Percentiles rank a stretch among this genome's conserved stretches.
Evolutionary conservation across 2,113 vertebrate species (phyloP).

Genomic region (Oryzias melastigma): DNA sequence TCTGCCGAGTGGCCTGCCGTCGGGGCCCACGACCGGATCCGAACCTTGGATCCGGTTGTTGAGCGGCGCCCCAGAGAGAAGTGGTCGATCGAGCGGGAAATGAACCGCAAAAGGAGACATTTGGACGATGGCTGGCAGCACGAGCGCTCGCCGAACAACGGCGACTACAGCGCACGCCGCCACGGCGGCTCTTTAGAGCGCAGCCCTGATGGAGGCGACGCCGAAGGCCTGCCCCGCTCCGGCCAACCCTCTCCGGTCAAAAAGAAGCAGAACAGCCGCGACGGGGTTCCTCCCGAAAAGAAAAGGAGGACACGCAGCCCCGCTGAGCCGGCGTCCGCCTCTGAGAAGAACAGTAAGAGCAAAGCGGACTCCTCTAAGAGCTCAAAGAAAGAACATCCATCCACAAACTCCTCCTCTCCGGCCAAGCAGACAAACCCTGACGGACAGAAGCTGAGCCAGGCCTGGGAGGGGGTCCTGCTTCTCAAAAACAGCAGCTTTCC

Average conservation of each 20-base stretch:
- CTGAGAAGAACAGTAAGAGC: slow-evolving; percentile 73
- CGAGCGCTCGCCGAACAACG: slow-evolving; percentile 88
- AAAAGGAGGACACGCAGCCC: slow-evolving; percentile 63
- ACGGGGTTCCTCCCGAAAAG: slow-evolving; percentile 81
- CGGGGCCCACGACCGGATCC: slow-evolving; percentile 82
- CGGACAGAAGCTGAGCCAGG: slow-evolving; percentile 82
- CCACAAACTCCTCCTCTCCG: slow-evolving; percentile 52
- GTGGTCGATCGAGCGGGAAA: slow-evolving; percentile 90
- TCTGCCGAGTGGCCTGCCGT: slow-evolving; percentile 86
- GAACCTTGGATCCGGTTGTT: slow-evolving; percentile 85
- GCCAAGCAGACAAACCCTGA: slow-evolving; percentile 64
- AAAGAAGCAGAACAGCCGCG: slow-evolving; percentile 82
- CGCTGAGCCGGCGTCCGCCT: neutral
- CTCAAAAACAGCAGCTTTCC: slow-evolving; percentile 98
- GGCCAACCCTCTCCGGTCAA: slow-evolving; percentile 82
- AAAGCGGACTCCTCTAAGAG: slow-evolving; percentile 84
- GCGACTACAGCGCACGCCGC: slow-evolving; percentile 82
- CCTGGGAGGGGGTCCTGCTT: slow-evolving; percentile 95
- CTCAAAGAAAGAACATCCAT: slow-evolving; percentile 75
- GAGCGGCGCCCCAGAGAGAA: slow-evolving; percentile 83
- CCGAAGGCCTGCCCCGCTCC: slow-evolving; percentile 81
- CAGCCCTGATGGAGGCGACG: slow-evolving; percentile 85
- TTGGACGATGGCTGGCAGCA: slow-evolving; percentile 83
- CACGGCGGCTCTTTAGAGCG: slow-evolving; percentile 85
- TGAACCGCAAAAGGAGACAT: slow-evolving; percentile 83